phyloP scores from a whole-genome alignment of 2,113 vertebrate species.

The Nesogale talazaci region DNA sequence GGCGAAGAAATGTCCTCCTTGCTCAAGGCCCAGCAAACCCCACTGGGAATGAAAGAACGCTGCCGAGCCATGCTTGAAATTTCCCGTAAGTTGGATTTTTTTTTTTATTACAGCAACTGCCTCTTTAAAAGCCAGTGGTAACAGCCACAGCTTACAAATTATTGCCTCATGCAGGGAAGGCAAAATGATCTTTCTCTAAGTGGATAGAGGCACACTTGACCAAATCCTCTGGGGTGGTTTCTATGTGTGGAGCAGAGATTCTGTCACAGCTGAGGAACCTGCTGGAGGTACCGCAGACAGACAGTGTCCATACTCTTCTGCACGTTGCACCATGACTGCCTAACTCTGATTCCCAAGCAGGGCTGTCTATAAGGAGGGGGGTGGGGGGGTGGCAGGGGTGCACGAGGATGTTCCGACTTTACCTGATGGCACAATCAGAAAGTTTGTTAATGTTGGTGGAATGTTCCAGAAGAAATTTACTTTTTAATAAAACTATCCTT shows the following conservation, averaged over 20 bases:
- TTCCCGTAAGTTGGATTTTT: conserved; percentile 70
- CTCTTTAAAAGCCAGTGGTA: conserved; percentile 60
- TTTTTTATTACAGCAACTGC: conserved; percentile 58
- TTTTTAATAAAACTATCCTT: not conserved
- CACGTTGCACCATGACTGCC: too few relatives aligned
- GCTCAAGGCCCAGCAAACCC: conserved; percentile 45
- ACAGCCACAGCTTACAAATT: conserved; percentile 65
- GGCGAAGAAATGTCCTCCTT: conserved; percentile 53
- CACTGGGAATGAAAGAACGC: conserved; percentile 41
- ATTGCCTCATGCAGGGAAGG: conserved; percentile 48
- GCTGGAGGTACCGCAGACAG: not conserved
- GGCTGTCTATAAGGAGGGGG: not conserved
- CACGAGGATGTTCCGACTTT: not conserved
- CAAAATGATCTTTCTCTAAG: conserved; percentile 56
- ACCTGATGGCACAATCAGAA: not conserved
- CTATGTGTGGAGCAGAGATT: not conserved
- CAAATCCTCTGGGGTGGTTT: conserved; percentile 19
- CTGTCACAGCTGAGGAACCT: not conserved
- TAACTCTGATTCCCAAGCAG: not conserved
- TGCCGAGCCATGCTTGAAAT: conserved; percentile 64
- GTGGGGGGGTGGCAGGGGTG: too few relatives aligned
- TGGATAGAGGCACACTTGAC: not conserved
- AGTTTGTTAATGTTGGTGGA: not conserved
- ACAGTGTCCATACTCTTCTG: not conserved
- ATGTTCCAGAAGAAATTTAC: not conserved